Base-by-base conservation (phyloP, 2,797 vertebrate species). In the Gymnocypris eckloni region DNA sequence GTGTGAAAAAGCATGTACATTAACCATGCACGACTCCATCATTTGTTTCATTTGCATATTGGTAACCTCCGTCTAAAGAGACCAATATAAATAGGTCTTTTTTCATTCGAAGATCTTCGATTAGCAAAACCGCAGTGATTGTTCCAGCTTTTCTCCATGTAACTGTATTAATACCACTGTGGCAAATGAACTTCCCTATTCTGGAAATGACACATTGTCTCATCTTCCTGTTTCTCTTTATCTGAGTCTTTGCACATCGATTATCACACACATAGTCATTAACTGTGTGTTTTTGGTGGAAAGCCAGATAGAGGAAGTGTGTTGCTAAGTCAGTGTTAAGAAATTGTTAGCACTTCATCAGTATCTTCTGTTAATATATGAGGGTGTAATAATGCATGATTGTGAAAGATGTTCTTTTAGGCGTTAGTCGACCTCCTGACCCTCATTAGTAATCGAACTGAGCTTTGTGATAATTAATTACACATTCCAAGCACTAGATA, bases 201-300 rank as follows among this genome's bases (percentile, higher is more conserved):
- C 92, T 95, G 93, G 93, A 92, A 94, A 95, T 96, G 96, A 97
- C 97, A 97, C 96, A 95, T 96, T 96, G 95, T 93, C 93, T 95
- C 95, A 93, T 95, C 96, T 98, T 99, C 97, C 98, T 96, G 96
- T 96, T 93, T 94, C 94, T 93, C 93, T 95, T 95, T 96, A 95
- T 95, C 93, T 91, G 91, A 91, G 92, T 90, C 81, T 89, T 91
- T 92, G 92, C 91, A 94, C 85, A 87, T 90, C 90, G 75, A 90
- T 92, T 88, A 87, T 72, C 80, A 86, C 56, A 90, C 64, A 64
- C 75, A 48, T 2, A 28, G 66, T 88, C 84, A 90, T 87, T 85
- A 89, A 64, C 61, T 48, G 52, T 52, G 67, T 50, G 72, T 56
- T 54, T 78, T 70, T 83, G 16, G 52, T 70, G 73, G 75, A 45